Percentiles rank a stretch among this genome's conserved stretches.
Conservation (phyloP, 2,113 vertebrate species). For the Istiophorus platypterus region DNA sequence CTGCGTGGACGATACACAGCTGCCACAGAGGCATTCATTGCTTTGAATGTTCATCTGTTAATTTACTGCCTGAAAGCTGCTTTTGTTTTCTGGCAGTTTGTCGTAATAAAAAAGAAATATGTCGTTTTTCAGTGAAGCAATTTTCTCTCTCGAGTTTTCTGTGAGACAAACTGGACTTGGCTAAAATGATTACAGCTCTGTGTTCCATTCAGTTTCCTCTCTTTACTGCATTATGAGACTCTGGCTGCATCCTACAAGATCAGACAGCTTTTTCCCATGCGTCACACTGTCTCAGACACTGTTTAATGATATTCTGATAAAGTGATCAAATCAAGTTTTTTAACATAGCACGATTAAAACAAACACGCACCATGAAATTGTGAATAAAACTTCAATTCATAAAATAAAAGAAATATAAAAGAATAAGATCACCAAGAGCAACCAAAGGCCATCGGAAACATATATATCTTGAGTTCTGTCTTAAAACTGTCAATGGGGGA, state of each 20-base stretch:
- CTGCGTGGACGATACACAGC: slow-evolving; percentile 22
- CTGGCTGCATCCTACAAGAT: not conserved
- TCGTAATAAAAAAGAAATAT: slow-evolving; percentile 1
- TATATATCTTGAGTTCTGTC: no score
- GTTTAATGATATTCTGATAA: not conserved
- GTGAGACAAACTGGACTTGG: slow-evolving; percentile 6
- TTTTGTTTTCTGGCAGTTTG: slow-evolving; percentile 28
- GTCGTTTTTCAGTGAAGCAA: not conserved
- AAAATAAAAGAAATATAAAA: no score
- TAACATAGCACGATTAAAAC: no score
- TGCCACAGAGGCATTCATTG: slow-evolving; percentile 1
- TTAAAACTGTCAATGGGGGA: no score
- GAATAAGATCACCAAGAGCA: no score
- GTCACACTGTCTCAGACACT: not conserved
- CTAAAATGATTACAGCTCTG: slow-evolving; percentile 17
- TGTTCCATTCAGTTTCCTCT: slow-evolving; percentile 1
- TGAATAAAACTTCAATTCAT: no score
- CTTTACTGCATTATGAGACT: not conserved
- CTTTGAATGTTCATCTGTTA: slow-evolving; percentile 18
- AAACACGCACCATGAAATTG: no score
- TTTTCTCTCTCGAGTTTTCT: slow-evolving; percentile 1
- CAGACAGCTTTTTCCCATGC: slow-evolving; percentile 7
- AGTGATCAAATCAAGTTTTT: not conserved
- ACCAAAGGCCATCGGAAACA: no score
- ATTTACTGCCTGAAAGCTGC: slow-evolving; percentile 28